These are phyloP conservation scores for Cyphomyrus plagiostoma DNA, from an alignment of 2,113 vertebrate genomes.

Conservation along the genomic window DNA sequence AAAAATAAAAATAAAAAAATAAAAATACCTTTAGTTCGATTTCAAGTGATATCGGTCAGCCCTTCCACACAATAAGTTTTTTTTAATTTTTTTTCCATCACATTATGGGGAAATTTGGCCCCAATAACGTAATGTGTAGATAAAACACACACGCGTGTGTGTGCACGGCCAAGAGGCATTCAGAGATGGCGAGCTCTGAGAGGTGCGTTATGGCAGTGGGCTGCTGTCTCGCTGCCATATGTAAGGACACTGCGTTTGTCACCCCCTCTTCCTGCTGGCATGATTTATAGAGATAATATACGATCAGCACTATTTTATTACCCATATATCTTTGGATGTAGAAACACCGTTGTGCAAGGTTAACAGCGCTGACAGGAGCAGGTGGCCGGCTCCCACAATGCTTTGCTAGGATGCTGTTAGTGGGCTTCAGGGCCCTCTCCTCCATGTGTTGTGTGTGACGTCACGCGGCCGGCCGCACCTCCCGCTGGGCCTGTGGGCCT, in stretches of 20 bases:
- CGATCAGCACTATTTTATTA: slow-evolving; percentile 77
- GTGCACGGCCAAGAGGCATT: neutral
- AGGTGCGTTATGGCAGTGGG: slow-evolving; percentile 49
- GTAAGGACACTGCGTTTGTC: slow-evolving; percentile 71
- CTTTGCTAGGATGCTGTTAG: neutral
- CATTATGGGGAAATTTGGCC: neutral
- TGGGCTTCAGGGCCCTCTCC: neutral
- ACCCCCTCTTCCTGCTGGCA: slow-evolving; percentile 60
- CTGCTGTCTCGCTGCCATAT: slow-evolving; percentile 56
- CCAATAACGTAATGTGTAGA: neutral
- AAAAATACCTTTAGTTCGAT: too few relatives aligned
- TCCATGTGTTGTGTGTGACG: neutral
- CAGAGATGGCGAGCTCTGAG: slow-evolving; percentile 37
- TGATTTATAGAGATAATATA: slow-evolving; percentile 85
- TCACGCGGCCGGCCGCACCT: neutral
- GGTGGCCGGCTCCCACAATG: slow-evolving; percentile 16
- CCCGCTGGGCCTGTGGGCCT: neutral
- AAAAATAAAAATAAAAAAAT: too few relatives aligned
- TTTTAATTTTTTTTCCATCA: neutral
- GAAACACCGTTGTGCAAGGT: slow-evolving; percentile 27
- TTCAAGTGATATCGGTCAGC: too few relatives aligned
- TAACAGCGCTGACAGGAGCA: slow-evolving; percentile 22
- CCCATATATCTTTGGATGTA: slow-evolving; percentile 46
- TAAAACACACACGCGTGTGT: neutral
- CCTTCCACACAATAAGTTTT: too few relatives aligned